Percentiles rank a stretch among this genome's conserved stretches.
phyloP scores from a whole-genome alignment of 92 coral and sea anemone species.

The Metridium senile region DNA sequence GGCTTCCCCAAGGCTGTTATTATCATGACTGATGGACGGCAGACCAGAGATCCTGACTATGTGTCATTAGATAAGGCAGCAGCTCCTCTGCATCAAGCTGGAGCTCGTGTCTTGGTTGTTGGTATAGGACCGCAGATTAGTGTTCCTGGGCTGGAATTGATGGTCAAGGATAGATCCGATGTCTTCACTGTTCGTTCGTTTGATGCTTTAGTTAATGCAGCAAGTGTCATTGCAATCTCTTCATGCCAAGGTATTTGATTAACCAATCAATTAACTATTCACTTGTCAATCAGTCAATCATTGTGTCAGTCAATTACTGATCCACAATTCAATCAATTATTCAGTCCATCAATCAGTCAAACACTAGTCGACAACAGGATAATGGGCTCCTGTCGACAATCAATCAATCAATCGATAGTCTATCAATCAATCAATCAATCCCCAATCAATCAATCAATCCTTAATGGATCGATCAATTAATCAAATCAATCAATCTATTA shows the following conservation, averaged over 20 bases:
- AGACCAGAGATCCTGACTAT: conserved; percentile 82
- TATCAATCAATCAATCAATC: background rate
- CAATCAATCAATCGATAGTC: background rate
- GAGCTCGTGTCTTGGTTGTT: conserved; percentile 71
- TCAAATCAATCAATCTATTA: no score
- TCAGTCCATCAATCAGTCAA: background rate
- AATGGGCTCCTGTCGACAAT: no score
- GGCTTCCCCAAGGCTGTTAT: conserved; percentile 76
- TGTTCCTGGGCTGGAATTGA: conserved; percentile 41
- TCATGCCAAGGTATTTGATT: conserved; percentile 59
- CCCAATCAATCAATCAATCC: background rate
- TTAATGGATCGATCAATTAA: no score
- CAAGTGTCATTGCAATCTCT: conserved; percentile 51
- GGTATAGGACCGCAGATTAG: conserved; percentile 76
- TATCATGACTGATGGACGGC: conserved; percentile 86
- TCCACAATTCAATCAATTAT: background rate
- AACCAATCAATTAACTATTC: background rate
- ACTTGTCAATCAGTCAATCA: background rate
- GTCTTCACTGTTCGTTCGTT: conserved; percentile 68
- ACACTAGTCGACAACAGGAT: no score
- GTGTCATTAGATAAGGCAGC: conserved; percentile 55
- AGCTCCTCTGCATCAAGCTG: conserved; percentile 51
- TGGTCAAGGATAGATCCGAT: conserved; percentile 50
- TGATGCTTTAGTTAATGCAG: conserved; percentile 48
- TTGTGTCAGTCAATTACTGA: background rate